Conservation (phyloP, 2,888 invertebrate species). For the Platycnemis pennipes region DNA sequence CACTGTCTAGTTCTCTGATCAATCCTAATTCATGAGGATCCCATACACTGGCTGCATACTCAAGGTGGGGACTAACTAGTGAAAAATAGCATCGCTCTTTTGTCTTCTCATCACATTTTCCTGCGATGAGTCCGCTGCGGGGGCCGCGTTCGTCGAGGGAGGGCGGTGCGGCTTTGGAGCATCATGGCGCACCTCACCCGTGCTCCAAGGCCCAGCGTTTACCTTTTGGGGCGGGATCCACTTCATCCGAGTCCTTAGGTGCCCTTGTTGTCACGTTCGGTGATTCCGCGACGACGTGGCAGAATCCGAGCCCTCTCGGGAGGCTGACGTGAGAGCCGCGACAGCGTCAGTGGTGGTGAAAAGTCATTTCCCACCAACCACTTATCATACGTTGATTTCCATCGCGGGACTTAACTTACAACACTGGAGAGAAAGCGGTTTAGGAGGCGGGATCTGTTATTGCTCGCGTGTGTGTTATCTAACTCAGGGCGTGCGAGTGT, state of each 20-base stretch:
- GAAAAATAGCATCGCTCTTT: too few relatives aligned
- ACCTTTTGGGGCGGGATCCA: background rate
- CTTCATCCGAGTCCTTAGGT: too few relatives aligned
- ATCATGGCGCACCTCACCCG: background rate
- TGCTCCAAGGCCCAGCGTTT: background rate
- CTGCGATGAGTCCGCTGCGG: too few relatives aligned
- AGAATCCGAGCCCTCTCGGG: background rate
- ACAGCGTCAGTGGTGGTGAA: background rate
- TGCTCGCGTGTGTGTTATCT: background rate
- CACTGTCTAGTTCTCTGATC: too few relatives aligned
- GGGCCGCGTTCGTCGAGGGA: too few relatives aligned
- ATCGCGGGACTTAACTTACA: background rate
- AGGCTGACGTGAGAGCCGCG: background rate
- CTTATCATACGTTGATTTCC: slow-evolving; percentile 10
- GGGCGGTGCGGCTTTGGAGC: too few relatives aligned
- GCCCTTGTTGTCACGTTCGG: background rate
- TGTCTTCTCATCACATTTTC: too few relatives aligned
- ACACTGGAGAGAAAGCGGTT: slow-evolving; percentile 26
- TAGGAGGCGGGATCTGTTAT: background rate
- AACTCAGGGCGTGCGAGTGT: background rate
- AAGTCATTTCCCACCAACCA: background rate
- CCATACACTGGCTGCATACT: too few relatives aligned
- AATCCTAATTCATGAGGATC: too few relatives aligned
- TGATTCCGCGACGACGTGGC: background rate
- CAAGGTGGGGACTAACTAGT: too few relatives aligned